phyloP scores from a whole-genome alignment of 2,888 invertebrate genomes.

The Caenorhabditis sinica region DNA sequence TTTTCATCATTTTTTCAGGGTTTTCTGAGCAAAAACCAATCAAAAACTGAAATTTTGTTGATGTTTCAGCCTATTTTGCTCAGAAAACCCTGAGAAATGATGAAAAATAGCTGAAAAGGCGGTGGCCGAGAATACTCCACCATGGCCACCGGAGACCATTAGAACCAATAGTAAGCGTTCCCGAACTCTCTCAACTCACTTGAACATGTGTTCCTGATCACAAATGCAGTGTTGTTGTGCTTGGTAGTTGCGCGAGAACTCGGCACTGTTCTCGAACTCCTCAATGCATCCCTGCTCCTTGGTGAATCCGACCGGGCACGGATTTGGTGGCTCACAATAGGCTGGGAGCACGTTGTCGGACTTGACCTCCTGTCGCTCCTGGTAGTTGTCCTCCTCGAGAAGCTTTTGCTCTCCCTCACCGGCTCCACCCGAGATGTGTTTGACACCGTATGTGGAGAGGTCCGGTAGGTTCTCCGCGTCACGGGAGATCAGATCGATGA shows the following conservation, averaged over 20 bases:
- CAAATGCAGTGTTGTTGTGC: conserved; percentile 96
- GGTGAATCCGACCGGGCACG: conserved; percentile 95
- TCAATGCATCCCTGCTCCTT: conserved; percentile 86
- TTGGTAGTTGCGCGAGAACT: conserved; percentile 95
- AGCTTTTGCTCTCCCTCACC: conserved; percentile 89
- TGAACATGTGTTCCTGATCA: conserved; percentile 92
- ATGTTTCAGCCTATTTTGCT: too few relatives aligned
- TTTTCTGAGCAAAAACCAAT: too few relatives aligned
- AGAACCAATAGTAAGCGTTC: too few relatives aligned
- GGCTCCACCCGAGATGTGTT: conserved; percentile 86
- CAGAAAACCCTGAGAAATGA: too few relatives aligned
- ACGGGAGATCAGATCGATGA: conserved; percentile 81
- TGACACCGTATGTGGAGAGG: conserved; percentile 76
- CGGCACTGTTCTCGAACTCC: conserved; percentile 90
- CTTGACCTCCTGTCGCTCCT: conserved; percentile 87
- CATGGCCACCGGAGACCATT: too few relatives aligned
- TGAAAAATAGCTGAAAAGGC: too few relatives aligned
- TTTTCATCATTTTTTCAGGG: too few relatives aligned
- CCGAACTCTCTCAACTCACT: conserved; percentile 66
- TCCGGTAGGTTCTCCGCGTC: conserved; percentile 79
- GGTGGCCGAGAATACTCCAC: too few relatives aligned
- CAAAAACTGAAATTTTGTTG: too few relatives aligned
- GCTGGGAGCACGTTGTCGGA: conserved; percentile 95
- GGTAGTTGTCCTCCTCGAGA: conserved; percentile 84
- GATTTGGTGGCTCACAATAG: conserved; percentile 99